Evolutionary conservation across 2,113 vertebrate species (phyloP), one percentile per base, ranked within the genome.

Genomic region (Emydocephalus ijimae): DNA sequence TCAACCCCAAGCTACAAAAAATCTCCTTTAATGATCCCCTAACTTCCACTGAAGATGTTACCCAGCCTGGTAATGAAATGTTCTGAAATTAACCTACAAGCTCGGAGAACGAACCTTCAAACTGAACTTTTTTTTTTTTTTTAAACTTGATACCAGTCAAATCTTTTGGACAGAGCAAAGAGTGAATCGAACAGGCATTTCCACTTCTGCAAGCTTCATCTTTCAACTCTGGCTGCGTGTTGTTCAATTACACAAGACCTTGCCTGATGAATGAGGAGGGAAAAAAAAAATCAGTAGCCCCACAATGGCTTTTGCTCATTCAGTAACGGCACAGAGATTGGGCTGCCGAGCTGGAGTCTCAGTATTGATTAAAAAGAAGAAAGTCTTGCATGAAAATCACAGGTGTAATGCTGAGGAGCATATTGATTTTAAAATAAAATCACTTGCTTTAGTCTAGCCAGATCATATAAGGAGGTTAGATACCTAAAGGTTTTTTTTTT

Each of bases 261-360:
- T 81, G 57, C 39, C 92, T 90, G 1, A 43, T 0, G 12, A 52
- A 34, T 81, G 90, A 93, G 89, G 5, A 6, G 1, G 12, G 7
- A 8, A 7, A 24, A 3, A 3, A 48, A 54, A 85, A 94, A 97
- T 97, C 95, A 0, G 97, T 96, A 96, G 0, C 0, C 0, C 55
- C 92, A 95, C 97, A 97, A 94, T 95, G 92, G 26, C 92, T 94
- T 96, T 95, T 96, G 95, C 95, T 74, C 45, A 86, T 94, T 94
- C 85, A 55, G 88, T 95, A 96, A 97, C 96, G 92, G 95, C 93
- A 93, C 87, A 56, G 87, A 52, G 45, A 95, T 96, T 96, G 95
- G 91, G 87, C 94, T 93, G 92, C 91, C 92, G 90, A 94, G 91
- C 93, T 95, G 94, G 94, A 61, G 91, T 56, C 88, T 74, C 89